phyloP scores from a whole-genome alignment of 2,888 invertebrate species.

The Tanytarsus gracilentus region DNA sequence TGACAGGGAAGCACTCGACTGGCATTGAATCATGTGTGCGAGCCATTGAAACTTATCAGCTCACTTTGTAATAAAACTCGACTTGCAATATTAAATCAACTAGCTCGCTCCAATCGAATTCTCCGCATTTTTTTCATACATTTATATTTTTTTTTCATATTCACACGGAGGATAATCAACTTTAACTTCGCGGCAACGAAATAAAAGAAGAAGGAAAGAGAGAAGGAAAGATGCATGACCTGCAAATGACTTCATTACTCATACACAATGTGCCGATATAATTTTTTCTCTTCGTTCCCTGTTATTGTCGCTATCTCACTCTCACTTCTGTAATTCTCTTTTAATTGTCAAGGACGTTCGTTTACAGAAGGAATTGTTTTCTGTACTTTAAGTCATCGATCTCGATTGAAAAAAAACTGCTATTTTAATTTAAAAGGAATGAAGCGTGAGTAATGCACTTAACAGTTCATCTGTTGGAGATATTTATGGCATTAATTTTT shows the following conservation, averaged over 20 bases:
- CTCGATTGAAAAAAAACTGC: too few species aligned
- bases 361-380: conserved; percentile 4
- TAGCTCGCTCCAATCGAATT: not conserved
- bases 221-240: conserved; percentile 28
- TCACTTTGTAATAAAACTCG: not conserved
- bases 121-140: not conserved
- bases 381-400: conserved; percentile 5
- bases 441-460: too few species aligned
- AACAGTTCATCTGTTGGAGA: too few species aligned
- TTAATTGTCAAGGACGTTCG: conserved; percentile 29
- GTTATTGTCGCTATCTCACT: not conserved
- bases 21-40: conserved; percentile 4
- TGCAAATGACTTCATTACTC: conserved; percentile 18
- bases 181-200: conserved; percentile 4
- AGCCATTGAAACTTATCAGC: conserved; percentile 10
- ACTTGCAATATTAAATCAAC: not conserved
- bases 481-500: too few species aligned
- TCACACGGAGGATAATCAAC: conserved; percentile 28
- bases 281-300: not conserved
- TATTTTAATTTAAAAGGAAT: too few species aligned
- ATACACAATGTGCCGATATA: conserved; percentile 26
- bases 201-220: not conserved
- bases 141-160: not conserved
- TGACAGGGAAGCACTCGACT: conserved; percentile 6
- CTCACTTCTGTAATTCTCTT: not conserved